Conservation (phyloP, 2,888 invertebrate species). For the Oeneis ivallda region DNA sequence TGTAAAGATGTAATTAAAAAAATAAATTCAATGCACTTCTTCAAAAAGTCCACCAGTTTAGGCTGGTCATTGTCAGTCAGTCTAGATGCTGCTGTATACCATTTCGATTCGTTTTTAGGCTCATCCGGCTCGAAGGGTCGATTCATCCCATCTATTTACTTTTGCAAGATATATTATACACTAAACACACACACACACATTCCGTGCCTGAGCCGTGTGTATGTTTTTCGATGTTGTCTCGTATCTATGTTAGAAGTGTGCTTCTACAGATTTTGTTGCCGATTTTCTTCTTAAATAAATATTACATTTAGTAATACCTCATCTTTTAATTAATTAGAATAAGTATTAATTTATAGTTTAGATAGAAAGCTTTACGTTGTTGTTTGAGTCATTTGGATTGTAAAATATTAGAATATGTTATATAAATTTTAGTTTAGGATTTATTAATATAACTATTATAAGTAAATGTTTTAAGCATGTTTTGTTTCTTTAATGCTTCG, state of each 20-base stretch:
- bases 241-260: slow-evolving; percentile 46
- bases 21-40: no score
- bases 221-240: slow-evolving; percentile 56
- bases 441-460: not conserved
- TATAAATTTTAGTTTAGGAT: not conserved
- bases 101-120: no score
- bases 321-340: slow-evolving; percentile 2
- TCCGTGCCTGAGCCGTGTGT: slow-evolving; percentile 26
- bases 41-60: no score
- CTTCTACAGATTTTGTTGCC: slow-evolving; percentile 38
- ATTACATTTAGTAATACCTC: slow-evolving; percentile 8
- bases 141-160: not conserved
- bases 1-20: no score
- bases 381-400: not conserved
- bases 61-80: no score
- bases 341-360: not conserved
- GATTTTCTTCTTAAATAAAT: slow-evolving; percentile 11
- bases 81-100: no score
- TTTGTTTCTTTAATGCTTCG: slow-evolving; percentile 4
- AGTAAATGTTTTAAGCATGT: slow-evolving; percentile 7
- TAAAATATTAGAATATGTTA: not conserved
- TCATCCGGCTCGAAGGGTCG: no score
- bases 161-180: not conserved
- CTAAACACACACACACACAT: not conserved
- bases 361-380: not conserved